These are phyloP conservation scores for Phrixothrix hirtus DNA, from an alignment of 2,888 invertebrate species.

Conservation along the genomic window DNA sequence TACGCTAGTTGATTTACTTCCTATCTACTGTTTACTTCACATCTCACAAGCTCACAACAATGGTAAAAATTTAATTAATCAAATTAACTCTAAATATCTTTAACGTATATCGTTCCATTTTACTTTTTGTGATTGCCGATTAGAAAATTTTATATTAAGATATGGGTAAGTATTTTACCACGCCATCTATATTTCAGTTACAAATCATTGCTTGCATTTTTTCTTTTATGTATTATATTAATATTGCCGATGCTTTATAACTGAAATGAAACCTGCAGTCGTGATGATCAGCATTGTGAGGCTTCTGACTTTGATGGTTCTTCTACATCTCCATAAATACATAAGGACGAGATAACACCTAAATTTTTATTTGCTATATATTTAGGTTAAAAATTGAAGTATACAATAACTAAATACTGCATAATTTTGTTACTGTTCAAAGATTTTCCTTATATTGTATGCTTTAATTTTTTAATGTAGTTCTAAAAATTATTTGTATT, in stretches of 20 bases:
- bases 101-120: constrained; percentile 20
- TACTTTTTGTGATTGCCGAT: constrained; percentile 16
- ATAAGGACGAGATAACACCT: constrained; percentile 18
- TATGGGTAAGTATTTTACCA: constrained; percentile 10
- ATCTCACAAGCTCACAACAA: constrained; percentile 52
- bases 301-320: constrained; percentile 19
- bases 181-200: constrained; percentile 3
- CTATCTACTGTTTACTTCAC: constrained; percentile 51
- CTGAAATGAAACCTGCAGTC: constrained; percentile 34
- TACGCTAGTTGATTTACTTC: constrained; percentile 48
- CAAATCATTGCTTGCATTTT: constrained; percentile 1
- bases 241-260: constrained; percentile 26
- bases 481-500: constrained; percentile 2
- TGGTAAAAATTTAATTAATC: constrained; percentile 47
- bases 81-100: constrained; percentile 33
- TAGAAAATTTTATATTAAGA: constrained; percentile 10
- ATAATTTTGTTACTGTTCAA: too few relatives aligned
- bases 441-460: too few relatives aligned
- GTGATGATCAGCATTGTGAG: constrained; percentile 24
- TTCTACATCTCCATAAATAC: constrained; percentile 22
- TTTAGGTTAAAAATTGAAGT: constrained; percentile 2
- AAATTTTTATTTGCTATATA: constrained; percentile 16
- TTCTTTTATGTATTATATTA: too few relatives aligned
- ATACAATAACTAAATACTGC: too few relatives aligned
- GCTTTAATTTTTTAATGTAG: not conserved